Evolutionary conservation across 2,113 vertebrate genomes (phyloP), one percentile per base, ranked within the genome.

Genomic region (Phyllopteryx taeniolatus): DNA sequence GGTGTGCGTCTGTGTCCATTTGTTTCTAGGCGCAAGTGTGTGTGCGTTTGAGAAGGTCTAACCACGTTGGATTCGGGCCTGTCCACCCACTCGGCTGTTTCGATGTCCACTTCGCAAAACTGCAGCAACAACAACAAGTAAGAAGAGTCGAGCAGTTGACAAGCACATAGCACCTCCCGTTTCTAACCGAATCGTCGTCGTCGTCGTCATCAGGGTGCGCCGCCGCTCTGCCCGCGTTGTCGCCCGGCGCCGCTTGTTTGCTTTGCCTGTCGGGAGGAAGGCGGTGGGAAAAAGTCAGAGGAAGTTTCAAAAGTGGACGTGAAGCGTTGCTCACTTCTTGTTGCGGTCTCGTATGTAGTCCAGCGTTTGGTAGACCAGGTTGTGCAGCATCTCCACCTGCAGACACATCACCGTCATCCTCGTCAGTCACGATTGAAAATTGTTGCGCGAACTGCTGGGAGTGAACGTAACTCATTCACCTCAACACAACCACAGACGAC

Each of bases 341-440:
- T 93, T 95, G 46, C 93, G 95, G 22, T 94, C 92, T n/a, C 91
- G 96, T 86, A 99, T 94, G 87, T 92, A 92, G 61, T 98, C 96
- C 0, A 99, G 92, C 0, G 94, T 92, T 85, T 96, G 95, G 86
- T 91, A 97, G 5, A 99, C 97, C 84, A 99, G 88, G 0, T 77
- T 92, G 87, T 98, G 95, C 53, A 99, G 94, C 44, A 97, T 93
- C 71, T 98, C 96, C 87, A 99, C 96, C 97, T 98, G 88, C 67
- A 43, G 78, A 75, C 43, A n/a, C 2, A 9, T 66, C 13, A 9
- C 14, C 27, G 27, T 27, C 27, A 27, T 27, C 27, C 27, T 27
- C 27, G 1, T 27, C 27, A 27, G n/a, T 27, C 27, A 27, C 27
- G 1, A 1, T 27, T 27, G 27, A 27, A 27, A 27, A 27, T 27